Conservation (phyloP, 1,140 invertebrate species). For the Zaprionus davidi region DNA sequence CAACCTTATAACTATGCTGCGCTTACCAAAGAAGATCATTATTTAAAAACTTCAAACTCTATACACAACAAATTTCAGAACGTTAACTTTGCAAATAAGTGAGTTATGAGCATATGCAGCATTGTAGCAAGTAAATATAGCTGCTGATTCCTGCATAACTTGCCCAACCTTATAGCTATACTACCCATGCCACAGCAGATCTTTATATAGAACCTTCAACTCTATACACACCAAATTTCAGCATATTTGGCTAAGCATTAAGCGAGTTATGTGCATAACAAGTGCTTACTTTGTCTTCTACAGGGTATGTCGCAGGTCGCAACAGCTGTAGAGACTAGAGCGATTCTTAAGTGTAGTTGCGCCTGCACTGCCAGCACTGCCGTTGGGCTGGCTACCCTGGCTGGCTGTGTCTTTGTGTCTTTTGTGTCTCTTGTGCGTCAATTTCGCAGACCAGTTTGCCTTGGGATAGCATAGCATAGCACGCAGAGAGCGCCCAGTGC, state of each 20-base stretch:
- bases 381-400: conserved; percentile 6
- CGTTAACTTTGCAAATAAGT: too few relatives aligned
- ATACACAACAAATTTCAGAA: not conserved
- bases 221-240: not conserved
- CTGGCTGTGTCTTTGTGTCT: conserved; percentile 1
- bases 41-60: not conserved
- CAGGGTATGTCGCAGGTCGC: not conserved
- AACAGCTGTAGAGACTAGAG: not conserved
- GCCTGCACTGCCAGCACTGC: conserved; percentile 9
- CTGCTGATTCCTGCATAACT: too few relatives aligned
- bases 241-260: not conserved
- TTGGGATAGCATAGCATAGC: conserved; percentile 55
- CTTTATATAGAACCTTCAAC: not conserved
- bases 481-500: conserved; percentile 26
- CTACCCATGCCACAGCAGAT: too few relatives aligned
- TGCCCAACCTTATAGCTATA: too few relatives aligned
- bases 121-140: too few relatives aligned
- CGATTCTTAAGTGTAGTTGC: conserved; percentile 20
- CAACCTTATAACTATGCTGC: too few relatives aligned
- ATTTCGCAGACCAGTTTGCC: conserved; percentile 68
- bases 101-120: too few relatives aligned
- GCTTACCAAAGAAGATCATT: too few relatives aligned
- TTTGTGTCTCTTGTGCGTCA: conserved; percentile 24
- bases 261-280: not conserved
- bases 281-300: not conserved